phyloP scores from a whole-genome alignment of 2,113 vertebrate genomes.

The Tachuris rubrigastra region DNA sequence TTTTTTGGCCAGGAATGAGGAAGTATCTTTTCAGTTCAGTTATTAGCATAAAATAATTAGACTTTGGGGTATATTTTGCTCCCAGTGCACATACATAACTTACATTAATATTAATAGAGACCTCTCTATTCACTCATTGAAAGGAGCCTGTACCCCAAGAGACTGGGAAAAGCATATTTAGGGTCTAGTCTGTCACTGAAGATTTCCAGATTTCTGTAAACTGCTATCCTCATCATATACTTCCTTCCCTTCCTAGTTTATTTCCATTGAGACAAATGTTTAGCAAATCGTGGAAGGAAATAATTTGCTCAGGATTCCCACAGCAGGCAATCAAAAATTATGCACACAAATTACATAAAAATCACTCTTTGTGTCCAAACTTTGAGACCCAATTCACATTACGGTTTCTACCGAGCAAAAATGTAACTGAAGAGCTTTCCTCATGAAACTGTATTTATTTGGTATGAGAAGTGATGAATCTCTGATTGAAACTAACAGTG shows the following conservation, averaged over 20 bases:
- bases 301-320: not conserved
- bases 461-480: not conserved
- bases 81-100: not conserved
- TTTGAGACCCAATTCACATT: not conserved
- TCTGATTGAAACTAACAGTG: not conserved
- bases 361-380: not conserved
- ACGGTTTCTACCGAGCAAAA: not conserved
- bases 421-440: not conserved
- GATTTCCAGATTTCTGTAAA: not conserved
- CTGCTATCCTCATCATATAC: not conserved
- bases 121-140: not conserved
- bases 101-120: slow-evolving; percentile 6
- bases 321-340: not conserved
- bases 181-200: not conserved
- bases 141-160: not conserved
- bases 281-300: not conserved
- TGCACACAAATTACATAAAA: not conserved
- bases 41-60: slow-evolving; percentile 64
- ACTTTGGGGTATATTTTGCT: slow-evolving; percentile 9
- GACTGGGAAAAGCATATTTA: not conserved
- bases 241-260: not conserved
- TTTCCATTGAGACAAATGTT: not conserved
- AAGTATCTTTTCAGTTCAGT: not conserved
- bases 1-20: not conserved
- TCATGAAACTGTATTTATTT: not conserved